Evolutionary conservation across 2,888 invertebrate species (phyloP), one percentile per base, ranked within the genome.

Genomic region (Diarsia rubi): DNA sequence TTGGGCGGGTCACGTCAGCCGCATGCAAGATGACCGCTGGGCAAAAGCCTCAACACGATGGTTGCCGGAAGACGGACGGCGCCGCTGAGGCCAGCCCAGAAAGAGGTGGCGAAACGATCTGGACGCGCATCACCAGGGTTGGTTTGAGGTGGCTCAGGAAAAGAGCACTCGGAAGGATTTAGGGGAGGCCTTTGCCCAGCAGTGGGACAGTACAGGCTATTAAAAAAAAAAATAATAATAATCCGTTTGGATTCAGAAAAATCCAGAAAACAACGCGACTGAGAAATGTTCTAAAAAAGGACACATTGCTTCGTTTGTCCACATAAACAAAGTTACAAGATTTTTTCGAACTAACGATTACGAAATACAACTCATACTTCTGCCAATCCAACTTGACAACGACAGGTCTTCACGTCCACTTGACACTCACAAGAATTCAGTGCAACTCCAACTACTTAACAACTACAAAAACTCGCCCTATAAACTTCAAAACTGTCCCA

Each of bases 401-500:
- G 68, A 79, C 77, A 66, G 63, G 42, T 57, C 64, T 60, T 49
- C 47, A 75, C 27, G 45, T 45, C 24, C 59, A 68, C 49, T 31
- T 16, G 44, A 44, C 19, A 47, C 67, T 9, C n/a, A 42, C 69
- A 77, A 64, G 44, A 63, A 68, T 54, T 6, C 44, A 42, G 4
- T 44, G 19, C 27, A 59, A 59, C 31, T 31, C 11, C 19, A 59
- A 31, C 31, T 59, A 31, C 6, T 54, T 14, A 14, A 6, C 24
- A 54, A 14, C 8, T 67, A 75, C 71, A 70, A 71, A 64, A 87
- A 72, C 27, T 73, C 54, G 76, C n/a, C 45, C 76, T 27, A 62
- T 72, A 77, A 66, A 60, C 42, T 59, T 76, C 78, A 75, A 74
- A 81, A 75, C 75, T 74, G 75, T 79, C 74, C 27, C 45, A 14